These are phyloP conservation scores for Halisarca cf. caerulea DNA, from an alignment of 37 sponge, comb jelly and placozoan genomes.

Conservation along the genomic window DNA sequence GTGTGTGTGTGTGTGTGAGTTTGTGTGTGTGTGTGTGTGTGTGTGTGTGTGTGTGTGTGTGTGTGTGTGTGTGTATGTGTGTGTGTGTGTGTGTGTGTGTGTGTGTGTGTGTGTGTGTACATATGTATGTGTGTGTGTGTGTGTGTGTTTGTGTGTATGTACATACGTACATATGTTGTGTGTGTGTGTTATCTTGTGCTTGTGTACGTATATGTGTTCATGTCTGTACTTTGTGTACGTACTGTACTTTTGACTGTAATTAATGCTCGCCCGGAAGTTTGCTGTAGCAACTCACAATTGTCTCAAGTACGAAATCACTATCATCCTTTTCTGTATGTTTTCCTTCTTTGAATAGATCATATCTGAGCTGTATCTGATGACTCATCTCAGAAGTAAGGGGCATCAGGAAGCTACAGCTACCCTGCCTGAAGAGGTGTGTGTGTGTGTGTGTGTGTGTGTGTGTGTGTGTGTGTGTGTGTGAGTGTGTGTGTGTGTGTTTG, in stretches of 20 bases:
- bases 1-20: not conserved
- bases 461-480: not conserved
- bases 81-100: not conserved
- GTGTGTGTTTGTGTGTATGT: not conserved
- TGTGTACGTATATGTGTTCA: too few relatives aligned
- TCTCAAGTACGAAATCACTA: too few relatives aligned
- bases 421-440: constrained; percentile 39
- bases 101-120: not conserved
- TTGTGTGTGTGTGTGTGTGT: not conserved
- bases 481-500: too few relatives aligned
- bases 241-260: too few relatives aligned
- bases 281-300: too few relatives aligned
- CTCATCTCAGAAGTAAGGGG: constrained; percentile 65
- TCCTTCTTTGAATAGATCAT: constrained; percentile 40
- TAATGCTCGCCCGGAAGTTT: too few relatives aligned
- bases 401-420: constrained; percentile 65
- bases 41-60: not conserved
- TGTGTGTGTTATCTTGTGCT: not conserved
- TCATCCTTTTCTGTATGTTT: not conserved
- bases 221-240: too few relatives aligned
- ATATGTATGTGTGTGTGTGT: too few relatives aligned
- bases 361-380: constrained; percentile 78
- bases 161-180: not conserved
- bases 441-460: not conserved
- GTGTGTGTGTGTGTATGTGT: not conserved